phyloP scores from a whole-genome alignment of 2,888 invertebrate species.

The Microctonus hyperodae region DNA sequence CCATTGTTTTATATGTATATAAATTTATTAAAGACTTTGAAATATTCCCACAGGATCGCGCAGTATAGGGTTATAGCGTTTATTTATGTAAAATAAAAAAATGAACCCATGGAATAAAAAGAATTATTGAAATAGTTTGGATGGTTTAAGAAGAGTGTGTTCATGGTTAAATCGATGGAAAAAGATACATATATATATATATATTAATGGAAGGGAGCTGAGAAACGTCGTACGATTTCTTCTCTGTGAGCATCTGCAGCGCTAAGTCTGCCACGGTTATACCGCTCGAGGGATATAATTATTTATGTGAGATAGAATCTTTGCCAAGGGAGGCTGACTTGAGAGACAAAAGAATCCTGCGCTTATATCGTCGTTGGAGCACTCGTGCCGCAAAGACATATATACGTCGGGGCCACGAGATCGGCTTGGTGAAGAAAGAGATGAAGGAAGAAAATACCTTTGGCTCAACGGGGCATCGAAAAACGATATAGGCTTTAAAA shows the following conservation, averaged over 20 bases:
- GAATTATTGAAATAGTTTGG: neutral
- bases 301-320: slow-evolving; percentile 63
- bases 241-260: slow-evolving; percentile 30
- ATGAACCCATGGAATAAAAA: neutral
- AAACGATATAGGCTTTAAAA: neutral
- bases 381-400: slow-evolving; percentile 13
- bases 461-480: slow-evolving; percentile 17
- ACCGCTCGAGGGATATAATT: slow-evolving; percentile 57
- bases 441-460: slow-evolving; percentile 26
- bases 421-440: slow-evolving; percentile 24
- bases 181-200: neutral
- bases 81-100: neutral
- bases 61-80: neutral
- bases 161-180: neutral
- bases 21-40: neutral
- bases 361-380: slow-evolving; percentile 15
- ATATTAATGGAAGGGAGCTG: neutral
- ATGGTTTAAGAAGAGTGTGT: neutral
- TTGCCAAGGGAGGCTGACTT: slow-evolving; percentile 43
- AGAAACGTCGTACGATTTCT: slow-evolving; percentile 11
- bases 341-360: slow-evolving; percentile 58
- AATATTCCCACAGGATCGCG: neutral
- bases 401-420: slow-evolving; percentile 25
- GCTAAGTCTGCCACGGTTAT: slow-evolving; percentile 18
- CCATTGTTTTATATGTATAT: neutral